These are phyloP conservation scores for Pseudochirops cupreus DNA, from an alignment of 2,797 vertebrate species.

Conservation along the genomic window DNA sequence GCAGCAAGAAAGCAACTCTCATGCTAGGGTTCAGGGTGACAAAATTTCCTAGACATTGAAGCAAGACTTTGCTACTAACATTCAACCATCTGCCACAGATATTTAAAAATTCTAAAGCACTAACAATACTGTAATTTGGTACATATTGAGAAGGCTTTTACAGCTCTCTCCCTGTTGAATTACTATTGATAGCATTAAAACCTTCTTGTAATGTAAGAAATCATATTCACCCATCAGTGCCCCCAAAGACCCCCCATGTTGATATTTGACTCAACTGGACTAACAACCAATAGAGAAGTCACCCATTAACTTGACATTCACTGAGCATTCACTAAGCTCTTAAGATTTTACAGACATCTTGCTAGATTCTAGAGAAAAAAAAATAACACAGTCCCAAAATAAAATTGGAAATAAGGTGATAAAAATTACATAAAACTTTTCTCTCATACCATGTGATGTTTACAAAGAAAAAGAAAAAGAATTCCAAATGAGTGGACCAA, in stretches of 20 bases:
- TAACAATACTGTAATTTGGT: conserved; percentile 82
- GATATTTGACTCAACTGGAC: conserved; percentile 51
- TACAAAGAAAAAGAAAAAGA: not conserved
- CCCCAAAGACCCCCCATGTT: conserved; percentile 67
- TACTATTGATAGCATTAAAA: conserved; percentile 82
- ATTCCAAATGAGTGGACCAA: conserved; percentile 33
- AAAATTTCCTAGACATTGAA: conserved; percentile 79
- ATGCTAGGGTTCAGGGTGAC: conserved; percentile 78
- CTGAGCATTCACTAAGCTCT: not conserved
- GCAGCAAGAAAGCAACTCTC: conserved; percentile 73
- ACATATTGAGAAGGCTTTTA: conserved; percentile 81
- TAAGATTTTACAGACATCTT: not conserved
- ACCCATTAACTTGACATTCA: not conserved
- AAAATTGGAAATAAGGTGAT: conserved; percentile 21
- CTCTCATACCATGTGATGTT: not conserved
- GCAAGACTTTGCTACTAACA: conserved; percentile 77
- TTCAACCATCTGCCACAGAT: conserved; percentile 81
- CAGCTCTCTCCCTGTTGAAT: conserved; percentile 79
- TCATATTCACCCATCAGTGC: conserved; percentile 76
- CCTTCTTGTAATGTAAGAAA: conserved; percentile 80
- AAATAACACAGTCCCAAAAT: not conserved
- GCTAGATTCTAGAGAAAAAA: not conserved
- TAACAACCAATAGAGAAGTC: not conserved
- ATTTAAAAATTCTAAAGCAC: conserved; percentile 83
- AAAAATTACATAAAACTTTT: conserved; percentile 21